Base-by-base conservation (phyloP, 2,888 invertebrate species). In the Myathropa florea region DNA sequence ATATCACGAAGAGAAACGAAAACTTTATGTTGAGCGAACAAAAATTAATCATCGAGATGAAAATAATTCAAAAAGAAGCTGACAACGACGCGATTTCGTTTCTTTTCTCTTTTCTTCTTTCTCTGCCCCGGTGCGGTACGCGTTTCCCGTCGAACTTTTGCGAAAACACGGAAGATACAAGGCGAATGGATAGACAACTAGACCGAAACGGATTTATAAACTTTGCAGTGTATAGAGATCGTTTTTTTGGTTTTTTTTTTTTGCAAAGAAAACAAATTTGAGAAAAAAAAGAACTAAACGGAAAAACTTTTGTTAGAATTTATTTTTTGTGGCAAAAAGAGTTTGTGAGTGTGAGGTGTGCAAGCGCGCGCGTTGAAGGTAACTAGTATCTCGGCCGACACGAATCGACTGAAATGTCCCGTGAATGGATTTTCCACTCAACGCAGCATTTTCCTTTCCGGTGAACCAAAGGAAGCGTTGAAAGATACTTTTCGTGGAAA, bases 381-480 rank as follows among this genome's bases (percentile, higher is more conserved):
- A 88, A 76, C 83, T 90, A 57, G 57, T 57, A 90, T 90, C 91
- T 90, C 90, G 92, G 92, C 91, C 92, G 92, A 93, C 92, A 90
- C 90, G 89, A 89, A 92, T 92, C 92, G 92, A 92, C 92, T 92
- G 90, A 91, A 80, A n/a, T 59, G 36, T 71, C n/a, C 46, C 39
- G 55, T 77, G 70, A 72, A 71, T 26, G 71, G 26, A 23, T 86
- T 82, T 78, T 68, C 75, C 55, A 71, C 63, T 65, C 61, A 63
- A 65, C n/a, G 30, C 53, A 9, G 53, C n/a, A 21, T 55, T 77
- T 67, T 71, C 23, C 21, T n/a, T n/a, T 18, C 60, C n/a, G 24
- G 36, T 63, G 21, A 46, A 71, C 18, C 63, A 63, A 70, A 70
- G 24, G 59, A 63, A 63, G 18, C 3, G 18, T 21, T 30, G 63